Evolutionary conservation across 2,797 vertebrate genomes (phyloP).

Genomic region (Paedocypris micromegethes): DNA sequence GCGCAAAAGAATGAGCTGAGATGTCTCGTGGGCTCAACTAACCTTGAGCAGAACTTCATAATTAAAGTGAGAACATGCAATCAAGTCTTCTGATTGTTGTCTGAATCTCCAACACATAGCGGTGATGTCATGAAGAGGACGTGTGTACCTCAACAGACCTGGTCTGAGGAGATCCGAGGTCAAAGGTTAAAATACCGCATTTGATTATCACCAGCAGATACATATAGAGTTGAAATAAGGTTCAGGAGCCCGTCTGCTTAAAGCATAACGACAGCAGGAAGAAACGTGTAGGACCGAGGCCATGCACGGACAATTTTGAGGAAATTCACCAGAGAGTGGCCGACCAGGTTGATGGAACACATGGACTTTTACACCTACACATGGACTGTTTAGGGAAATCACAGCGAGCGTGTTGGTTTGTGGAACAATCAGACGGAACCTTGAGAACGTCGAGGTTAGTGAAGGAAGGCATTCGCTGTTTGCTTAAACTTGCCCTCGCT

Average conservation of each 20-base stretch:
- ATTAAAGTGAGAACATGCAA: conserved; percentile 40
- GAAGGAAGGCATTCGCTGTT: conserved; percentile 58
- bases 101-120: no score
- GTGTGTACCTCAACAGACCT: conserved; percentile 2
- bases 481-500: conserved; percentile 66
- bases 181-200: conserved; percentile 14
- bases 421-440: conserved; percentile 26
- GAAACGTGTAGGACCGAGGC: conserved; percentile 3
- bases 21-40: conserved; percentile 52
- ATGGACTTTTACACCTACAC: conserved; percentile 15
- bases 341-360: conserved; percentile 22
- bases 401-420: conserved; percentile 49
- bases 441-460: conserved; percentile 38
- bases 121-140: no score
- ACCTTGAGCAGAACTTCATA: conserved; percentile 59
- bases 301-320: conserved; percentile 33
- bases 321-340: conserved; percentile 15
- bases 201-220: conserved; percentile 25
- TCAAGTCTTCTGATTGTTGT: not conserved
- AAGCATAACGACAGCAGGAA: conserved; percentile 27
- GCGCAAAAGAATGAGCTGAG: conserved; percentile 43
- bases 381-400: conserved; percentile 36
- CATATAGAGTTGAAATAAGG: conserved; percentile 17
- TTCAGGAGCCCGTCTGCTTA: conserved; percentile 28
- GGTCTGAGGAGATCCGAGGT: conserved; percentile 8